A percentile compares a stretch with the other conserved stretches of the same genome.
Evolutionary conservation across 1,140 invertebrate genomes (phyloP).

Genomic region (Drosophila pseudoobscura): DNA sequence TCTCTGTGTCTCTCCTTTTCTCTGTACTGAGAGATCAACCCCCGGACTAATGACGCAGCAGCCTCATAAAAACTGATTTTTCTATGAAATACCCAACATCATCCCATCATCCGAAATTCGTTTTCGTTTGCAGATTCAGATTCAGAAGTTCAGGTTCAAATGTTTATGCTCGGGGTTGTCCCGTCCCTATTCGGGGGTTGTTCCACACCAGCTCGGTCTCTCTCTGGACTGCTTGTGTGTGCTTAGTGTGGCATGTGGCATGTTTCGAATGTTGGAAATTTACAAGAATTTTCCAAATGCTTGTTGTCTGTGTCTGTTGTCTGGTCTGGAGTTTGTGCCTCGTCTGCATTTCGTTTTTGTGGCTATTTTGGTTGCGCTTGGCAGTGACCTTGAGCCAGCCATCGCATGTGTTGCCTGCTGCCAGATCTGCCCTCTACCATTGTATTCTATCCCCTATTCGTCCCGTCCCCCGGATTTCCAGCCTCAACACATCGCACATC

Average conservation of each 20-base stretch:
- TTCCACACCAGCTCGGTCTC: constrained; percentile 27
- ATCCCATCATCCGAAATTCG: background rate
- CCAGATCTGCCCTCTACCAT: background rate
- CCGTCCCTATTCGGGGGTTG: constrained; percentile 47
- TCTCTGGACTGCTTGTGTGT: constrained; percentile 18
- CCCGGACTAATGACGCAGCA: constrained; percentile 60
- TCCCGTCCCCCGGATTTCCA: background rate
- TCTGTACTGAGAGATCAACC: constrained; percentile 53
- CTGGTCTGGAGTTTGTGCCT: constrained; percentile 5
- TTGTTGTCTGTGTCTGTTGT: no score
- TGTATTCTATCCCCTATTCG: background rate
- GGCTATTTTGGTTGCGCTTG: constrained; percentile 32
- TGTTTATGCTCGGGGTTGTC: constrained; percentile 30
- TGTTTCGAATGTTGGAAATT: constrained; percentile 63
- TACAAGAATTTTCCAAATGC: constrained; percentile 48
- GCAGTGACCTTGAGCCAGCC: constrained; percentile 69
- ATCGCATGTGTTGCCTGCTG: no score
- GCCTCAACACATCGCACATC: background rate
- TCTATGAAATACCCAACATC: background rate
- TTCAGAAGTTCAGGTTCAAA: constrained; percentile 3
- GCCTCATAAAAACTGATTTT: constrained; percentile 42
- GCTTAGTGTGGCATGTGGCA: constrained; percentile 51
- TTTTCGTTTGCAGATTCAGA: constrained; percentile 15
- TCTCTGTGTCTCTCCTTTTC: constrained; percentile 1
- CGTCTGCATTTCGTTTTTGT: constrained; percentile 24